phyloP scores from a whole-genome alignment of 2,113 vertebrate species.

The Mionectes macconnelli region DNA sequence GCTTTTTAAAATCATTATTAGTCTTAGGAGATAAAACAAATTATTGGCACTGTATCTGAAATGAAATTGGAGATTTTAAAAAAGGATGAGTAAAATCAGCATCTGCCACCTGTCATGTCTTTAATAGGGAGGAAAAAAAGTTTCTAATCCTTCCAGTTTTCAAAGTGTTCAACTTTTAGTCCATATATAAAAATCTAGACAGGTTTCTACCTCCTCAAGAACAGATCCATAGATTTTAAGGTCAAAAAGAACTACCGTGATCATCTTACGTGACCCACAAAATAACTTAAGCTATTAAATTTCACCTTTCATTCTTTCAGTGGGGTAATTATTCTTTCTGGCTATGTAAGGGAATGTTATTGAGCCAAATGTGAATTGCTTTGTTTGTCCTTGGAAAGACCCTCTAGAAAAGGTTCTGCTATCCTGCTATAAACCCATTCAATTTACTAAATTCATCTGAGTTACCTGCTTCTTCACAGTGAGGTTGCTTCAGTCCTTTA shows the following conservation, averaged over 20 bases:
- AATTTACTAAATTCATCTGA: not conserved
- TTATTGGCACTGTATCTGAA: conserved; percentile 3
- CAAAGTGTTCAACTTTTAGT: not conserved
- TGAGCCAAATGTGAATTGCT: conserved; percentile 1
- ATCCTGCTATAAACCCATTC: not conserved
- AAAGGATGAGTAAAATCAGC: not conserved
- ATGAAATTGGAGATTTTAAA: not conserved
- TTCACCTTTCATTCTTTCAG: not conserved
- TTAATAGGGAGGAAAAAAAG: not conserved
- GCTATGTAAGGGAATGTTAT: not conserved
- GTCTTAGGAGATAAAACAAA: not conserved
- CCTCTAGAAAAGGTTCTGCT: not conserved
- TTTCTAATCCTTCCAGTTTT: not conserved
- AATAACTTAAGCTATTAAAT: conserved; percentile 1
- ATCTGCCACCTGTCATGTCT: not conserved
- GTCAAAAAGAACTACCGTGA: not conserved
- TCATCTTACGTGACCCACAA: not conserved
- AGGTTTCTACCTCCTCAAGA: not conserved
- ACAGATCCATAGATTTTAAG: not conserved
- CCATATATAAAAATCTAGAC: not conserved
- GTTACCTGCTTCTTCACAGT: not conserved
- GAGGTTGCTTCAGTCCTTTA: not conserved
- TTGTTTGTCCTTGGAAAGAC: conserved; percentile 36
- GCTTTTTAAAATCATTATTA: not conserved
- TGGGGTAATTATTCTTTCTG: conserved; percentile 13